These are phyloP conservation scores for Hiodon alosoides DNA, from an alignment of 2,113 vertebrate species.

Conservation along the genomic window DNA sequence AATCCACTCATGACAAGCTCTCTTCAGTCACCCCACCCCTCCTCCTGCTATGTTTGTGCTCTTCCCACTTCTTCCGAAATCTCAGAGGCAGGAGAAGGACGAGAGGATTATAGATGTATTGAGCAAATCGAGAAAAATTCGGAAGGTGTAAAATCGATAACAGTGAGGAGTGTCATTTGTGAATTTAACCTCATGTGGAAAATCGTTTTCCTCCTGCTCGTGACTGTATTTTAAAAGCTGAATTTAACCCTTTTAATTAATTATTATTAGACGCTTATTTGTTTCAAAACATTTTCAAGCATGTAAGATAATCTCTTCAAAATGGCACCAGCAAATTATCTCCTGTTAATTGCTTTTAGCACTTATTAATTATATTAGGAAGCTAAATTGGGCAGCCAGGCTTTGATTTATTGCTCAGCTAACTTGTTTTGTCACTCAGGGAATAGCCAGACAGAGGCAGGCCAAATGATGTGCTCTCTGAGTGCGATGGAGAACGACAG, in stretches of 20 bases:
- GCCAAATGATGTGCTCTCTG: conserved; percentile 35
- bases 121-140: conserved; percentile 32
- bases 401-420: conserved; percentile 71
- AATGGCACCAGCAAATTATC: conserved; percentile 62
- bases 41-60: neutral
- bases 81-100: conserved; percentile 33
- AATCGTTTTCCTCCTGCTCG: neutral
- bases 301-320: conserved; percentile 48
- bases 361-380: conserved; percentile 74
- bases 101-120: conserved; percentile 45
- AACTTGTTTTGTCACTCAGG: conserved; percentile 72
- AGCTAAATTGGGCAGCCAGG: conserved; percentile 64
- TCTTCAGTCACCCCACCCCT: conserved; percentile 36
- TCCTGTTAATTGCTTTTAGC: conserved; percentile 68
- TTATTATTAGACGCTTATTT: conserved; percentile 16
- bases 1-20: conserved; percentile 52
- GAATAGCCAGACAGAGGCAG: conserved; percentile 57
- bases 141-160: conserved; percentile 40
- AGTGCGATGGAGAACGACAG: conserved; percentile 10
- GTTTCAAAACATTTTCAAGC: conserved; percentile 41
- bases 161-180: conserved; percentile 40
- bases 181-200: neutral
- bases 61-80: neutral
- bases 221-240: neutral
- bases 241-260: neutral